Conservation (phyloP, 2,888 invertebrate species). For the Platypus cylindrus region DNA sequence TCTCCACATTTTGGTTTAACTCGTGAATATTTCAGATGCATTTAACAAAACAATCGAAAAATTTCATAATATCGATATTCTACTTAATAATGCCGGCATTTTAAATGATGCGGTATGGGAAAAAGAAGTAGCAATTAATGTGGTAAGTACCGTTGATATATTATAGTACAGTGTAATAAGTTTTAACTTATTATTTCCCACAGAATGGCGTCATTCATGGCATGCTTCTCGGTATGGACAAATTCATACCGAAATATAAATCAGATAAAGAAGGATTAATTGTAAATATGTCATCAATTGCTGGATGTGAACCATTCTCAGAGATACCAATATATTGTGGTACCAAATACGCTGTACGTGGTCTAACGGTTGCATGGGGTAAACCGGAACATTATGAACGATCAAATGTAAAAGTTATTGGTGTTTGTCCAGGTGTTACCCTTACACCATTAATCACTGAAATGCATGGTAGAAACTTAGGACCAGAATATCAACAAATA, state of each 20-base stretch:
- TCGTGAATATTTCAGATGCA: constrained; percentile 21
- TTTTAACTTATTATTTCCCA: too few species aligned
- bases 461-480: background rate
- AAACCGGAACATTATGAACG: constrained; percentile 15
- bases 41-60: constrained; percentile 18
- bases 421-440: background rate
- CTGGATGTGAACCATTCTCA: background rate
- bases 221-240: background rate
- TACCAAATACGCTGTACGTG: background rate
- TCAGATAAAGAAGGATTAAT: background rate
- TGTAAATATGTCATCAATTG: background rate
- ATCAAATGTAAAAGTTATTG: constrained; percentile 31
- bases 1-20: too few species aligned
- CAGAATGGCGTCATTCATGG: background rate
- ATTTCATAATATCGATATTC: constrained; percentile 19
- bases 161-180: too few species aligned
- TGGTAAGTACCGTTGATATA: constrained; percentile 14
- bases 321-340: background rate
- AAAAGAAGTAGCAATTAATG: constrained; percentile 18
- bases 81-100: constrained; percentile 22
- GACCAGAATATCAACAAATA: constrained; percentile 3
- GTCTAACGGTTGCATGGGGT: background rate
- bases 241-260: too few species aligned
- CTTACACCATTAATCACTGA: background rate
- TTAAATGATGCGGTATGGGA: constrained; percentile 19